Conservation (phyloP, 2,888 invertebrate species). For the Junonia oenone region DNA sequence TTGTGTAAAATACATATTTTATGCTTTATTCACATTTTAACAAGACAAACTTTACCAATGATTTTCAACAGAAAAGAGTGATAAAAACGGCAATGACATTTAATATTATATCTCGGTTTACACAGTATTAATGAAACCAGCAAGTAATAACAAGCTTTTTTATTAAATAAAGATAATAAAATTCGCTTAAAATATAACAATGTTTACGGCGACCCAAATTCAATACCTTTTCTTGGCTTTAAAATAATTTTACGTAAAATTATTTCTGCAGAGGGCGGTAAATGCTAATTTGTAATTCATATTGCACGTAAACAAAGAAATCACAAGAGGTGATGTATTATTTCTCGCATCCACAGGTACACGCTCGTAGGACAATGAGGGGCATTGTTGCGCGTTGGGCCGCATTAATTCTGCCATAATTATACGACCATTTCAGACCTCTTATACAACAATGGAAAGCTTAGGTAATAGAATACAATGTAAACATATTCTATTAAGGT, state of each 20-base stretch:
- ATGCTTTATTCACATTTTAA: no score
- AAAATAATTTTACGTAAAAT: background rate
- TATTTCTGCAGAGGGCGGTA: background rate
- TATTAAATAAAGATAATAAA: no score
- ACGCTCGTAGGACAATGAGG: conserved; percentile 4
- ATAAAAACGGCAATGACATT: no score
- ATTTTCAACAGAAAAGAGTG: no score
- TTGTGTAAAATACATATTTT: no score
- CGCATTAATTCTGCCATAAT: conserved; percentile 13
- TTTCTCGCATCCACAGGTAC: background rate
- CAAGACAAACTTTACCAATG: no score
- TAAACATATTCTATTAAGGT: background rate
- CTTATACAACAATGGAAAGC: conserved; percentile 9
- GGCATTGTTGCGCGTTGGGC: conserved; percentile 8
- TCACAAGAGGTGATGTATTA: background rate
- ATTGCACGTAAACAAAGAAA: background rate
- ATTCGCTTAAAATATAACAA: no score
- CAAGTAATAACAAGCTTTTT: no score
- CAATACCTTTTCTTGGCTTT: background rate
- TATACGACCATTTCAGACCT: conserved; percentile 11
- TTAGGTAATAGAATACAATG: background rate
- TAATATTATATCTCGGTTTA: no score
- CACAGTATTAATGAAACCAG: no score
- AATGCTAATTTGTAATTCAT: background rate
- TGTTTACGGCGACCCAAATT: no score